Conservation (phyloP, 2,888 invertebrate species). For the Himalopsyche tibetana region DNA sequence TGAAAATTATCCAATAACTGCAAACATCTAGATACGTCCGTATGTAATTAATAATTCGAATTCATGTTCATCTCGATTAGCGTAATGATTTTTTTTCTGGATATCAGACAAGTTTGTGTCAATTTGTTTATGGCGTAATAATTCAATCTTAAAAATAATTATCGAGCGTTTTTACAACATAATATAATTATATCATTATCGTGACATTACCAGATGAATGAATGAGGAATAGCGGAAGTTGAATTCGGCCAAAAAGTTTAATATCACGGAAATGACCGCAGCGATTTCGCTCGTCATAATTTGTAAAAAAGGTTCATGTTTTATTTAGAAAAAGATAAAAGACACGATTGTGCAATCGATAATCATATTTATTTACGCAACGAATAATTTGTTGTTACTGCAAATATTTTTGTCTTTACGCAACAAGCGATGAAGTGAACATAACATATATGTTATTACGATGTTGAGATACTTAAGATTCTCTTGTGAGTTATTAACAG, state of each 20-base stretch:
- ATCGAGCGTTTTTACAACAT: neutral
- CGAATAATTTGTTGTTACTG: neutral
- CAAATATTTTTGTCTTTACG: neutral
- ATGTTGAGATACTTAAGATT: too few species aligned
- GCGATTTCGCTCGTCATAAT: neutral
- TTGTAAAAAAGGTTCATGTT: neutral
- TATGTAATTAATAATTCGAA: too few species aligned
- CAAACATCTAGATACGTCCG: too few species aligned
- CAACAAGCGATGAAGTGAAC: neutral
- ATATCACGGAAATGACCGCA: slow-evolving; percentile 27
- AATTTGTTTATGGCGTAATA: too few species aligned
- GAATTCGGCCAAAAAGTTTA: neutral
- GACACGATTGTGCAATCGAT: neutral
- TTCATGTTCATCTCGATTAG: too few species aligned
- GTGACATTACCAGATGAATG: slow-evolving; percentile 21
- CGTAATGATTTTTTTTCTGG: too few species aligned
- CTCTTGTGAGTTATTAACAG: too few species aligned
- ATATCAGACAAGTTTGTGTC: too few species aligned
- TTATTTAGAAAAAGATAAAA: neutral
- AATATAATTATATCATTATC: too few species aligned
- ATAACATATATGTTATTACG: neutral
- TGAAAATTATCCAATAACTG: too few species aligned
- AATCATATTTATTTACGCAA: slow-evolving; percentile 24
- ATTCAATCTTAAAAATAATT: neutral
- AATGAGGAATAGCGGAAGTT: neutral